Evolutionary conservation across 2,888 invertebrate genomes (phyloP), one percentile per base, ranked within the genome.

Genomic region (Iselma pallidipennis): DNA sequence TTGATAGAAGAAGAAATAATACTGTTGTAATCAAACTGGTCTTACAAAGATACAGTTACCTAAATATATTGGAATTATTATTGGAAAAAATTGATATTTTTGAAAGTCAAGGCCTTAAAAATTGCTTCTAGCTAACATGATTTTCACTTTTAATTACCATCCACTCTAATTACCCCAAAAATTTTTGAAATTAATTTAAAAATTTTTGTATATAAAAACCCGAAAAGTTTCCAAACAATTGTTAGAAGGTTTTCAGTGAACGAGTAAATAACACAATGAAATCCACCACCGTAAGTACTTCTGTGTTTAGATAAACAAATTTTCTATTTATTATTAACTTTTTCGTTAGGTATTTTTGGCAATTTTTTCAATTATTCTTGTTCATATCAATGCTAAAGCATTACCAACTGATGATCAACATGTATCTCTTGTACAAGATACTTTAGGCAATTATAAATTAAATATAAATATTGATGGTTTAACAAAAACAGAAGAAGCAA

Each of bases 381-480:
- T 31, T n/a, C 19, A 42, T 21, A 42, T 10, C 21, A 42, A 21
- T 42, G 57, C 59, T 2, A 58, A 45, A 50, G 57, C 58, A 42
- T 19, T 21, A 0, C 42, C 42, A 7, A 7, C 1, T 48, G 28
- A 31, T 26, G 61, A 49, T 19, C 56, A 51, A 16, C 23, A 53
- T 23, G 69, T 70, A 0, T 62, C 67, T 5, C 70, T 71, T 14
- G 59, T 52, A 7, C 71, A 71, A 57, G 70, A 64, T 58, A 55
- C 70, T 25, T 31, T 55, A 19, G 72, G 71, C 21, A 70, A 69
- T 48, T 72, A 72, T 63, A 67, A 66, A 49, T 54, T 62, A 14
- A 49, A 28, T 7, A 62, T 71, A 21, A 61, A 69, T 16, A 26
- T 64, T 12, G 45, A 49, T 37, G 66, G 61, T 37, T 45, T 63